Base-by-base conservation (phyloP, 1,140 invertebrate species). In the Drosophila sp. region DNA sequence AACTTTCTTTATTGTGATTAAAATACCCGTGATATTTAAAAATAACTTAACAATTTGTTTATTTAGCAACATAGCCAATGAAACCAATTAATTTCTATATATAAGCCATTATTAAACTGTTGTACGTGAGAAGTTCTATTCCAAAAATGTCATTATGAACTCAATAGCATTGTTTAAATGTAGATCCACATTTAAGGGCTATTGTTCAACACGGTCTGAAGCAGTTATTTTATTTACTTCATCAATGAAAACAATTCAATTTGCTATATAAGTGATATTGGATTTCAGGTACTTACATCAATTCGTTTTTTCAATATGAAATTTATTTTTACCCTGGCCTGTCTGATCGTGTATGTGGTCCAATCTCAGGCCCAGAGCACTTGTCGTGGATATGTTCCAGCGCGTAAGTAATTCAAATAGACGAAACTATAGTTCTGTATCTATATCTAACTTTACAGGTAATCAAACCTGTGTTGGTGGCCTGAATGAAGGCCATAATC, bases 331-430 rank as follows among this genome's bases (percentile, higher is more conserved):
- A 34, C 9, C 7, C 32, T 34, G 0, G 9, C 9, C 7, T 34
- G 32, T 34, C 7, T 34, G 32, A 8, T 34, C 0, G 7, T 34
- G 0, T 34, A 11, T 34, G 32, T 34, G 32, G 7, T 9, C 2
- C 32, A 34, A 11, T 34, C 32, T 9, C 6, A 34, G 32, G 51
- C 51, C 7, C 51, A 54, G 16, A 54, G 51, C 34, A 7, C 9
- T 32, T 54, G 51, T 18, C 51, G 34, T 9, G 51, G 51, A 8
- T 7, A 16, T 54, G 51, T 54, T 2, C 7, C 51, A 16, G 0
- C 5, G 0, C 5, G 51, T 54, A 13, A 54, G 32, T 38, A 38
- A 38, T 36, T 25, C 9, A 4, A 4, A 7, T 7, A 0, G 18
- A 21, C 21, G 21, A 21, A 21, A 21, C 21, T 2, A 8, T 7